Base-by-base conservation (phyloP, 2,888 invertebrate species). In the Sthenelais limicola region DNA sequence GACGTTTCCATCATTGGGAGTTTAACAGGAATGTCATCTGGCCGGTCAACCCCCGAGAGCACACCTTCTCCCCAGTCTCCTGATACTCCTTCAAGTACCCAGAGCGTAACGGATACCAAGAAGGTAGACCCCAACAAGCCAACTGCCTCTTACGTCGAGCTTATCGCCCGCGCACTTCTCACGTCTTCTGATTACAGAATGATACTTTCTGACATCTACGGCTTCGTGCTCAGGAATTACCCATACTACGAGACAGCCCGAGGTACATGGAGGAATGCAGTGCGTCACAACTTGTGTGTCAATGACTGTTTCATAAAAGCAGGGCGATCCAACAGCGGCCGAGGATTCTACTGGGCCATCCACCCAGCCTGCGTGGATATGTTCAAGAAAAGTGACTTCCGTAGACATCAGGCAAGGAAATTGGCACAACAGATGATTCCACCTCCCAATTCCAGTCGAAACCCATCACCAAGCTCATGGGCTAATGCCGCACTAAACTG, bases 211-310 rank as follows among this genome's bases (percentile, higher is more conserved):
- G 74, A 74, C 58, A 74, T 74, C 54, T 74, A 74, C 43, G 43
- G 47, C 15, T 58, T 49, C 67, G 48, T 74, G 26, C 33, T 54
- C 30, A 28, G 49, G 48, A 15, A 48, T 18, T 71, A 51, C 47
- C 66, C 71, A 15, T 74, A 71, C 58, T 74, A 74, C 49, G 56
- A 74, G 54, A 71, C 52, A 18, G 56, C 52, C 43, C 49, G 32
- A 28, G 4, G 21, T 0, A 69, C 54, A 18, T 74, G 74, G 74
- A 28, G 74, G 15, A 74, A 74, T 48, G 56, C 58, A n/a, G 54
- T 74, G 5, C 71, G 74, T 21, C 74, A 74, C 54, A 74, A 74
- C 47, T 68, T 74, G 28, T 74, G 71, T 24, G 68, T 72, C 26
- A 71, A 74, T 26, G 71, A 71, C 51, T 74, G 74, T 30, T 74